phyloP scores from a whole-genome alignment of 2,888 invertebrate species.

The Protonemura montana region DNA sequence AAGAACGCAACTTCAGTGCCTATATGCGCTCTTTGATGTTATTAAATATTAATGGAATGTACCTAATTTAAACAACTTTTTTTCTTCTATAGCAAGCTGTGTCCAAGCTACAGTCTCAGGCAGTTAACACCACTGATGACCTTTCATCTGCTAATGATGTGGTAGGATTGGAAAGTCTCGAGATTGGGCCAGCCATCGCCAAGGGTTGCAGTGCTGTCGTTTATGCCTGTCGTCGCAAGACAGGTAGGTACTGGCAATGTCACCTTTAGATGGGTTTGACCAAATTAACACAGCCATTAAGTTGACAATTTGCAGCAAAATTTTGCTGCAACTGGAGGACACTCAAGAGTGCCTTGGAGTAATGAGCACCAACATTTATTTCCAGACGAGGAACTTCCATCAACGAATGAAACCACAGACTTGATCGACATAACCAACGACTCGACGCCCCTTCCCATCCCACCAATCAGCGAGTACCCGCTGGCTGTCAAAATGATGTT shows the following conservation, averaged over 20 bases:
- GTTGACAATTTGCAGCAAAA: too few relatives aligned
- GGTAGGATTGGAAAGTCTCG: conserved; percentile 67
- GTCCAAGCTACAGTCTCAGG: conserved; percentile 66
- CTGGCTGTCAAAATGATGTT: conserved; percentile 92
- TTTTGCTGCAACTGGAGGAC: too few relatives aligned
- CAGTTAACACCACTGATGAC: conserved; percentile 59
- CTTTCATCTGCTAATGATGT: conserved; percentile 56
- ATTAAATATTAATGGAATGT: neutral
- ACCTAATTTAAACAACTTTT: neutral
- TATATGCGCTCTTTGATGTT: neutral
- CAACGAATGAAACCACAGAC: neutral
- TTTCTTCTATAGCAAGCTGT: conserved; percentile 64
- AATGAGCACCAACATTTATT: neutral
- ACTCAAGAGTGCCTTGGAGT: too few relatives aligned
- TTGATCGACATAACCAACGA: neutral
- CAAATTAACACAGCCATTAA: too few relatives aligned
- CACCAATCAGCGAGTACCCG: conserved; percentile 61
- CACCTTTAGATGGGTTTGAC: too few relatives aligned
- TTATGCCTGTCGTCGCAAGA: conserved; percentile 70
- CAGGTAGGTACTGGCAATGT: conserved; percentile 43
- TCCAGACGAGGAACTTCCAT: neutral
- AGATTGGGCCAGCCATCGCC: conserved; percentile 75
- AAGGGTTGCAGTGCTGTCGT: conserved; percentile 86
- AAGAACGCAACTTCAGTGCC: conserved; percentile 51
- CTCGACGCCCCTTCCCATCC: neutral